phyloP scores from a whole-genome alignment of 2,797 vertebrate genomes.

The Xenopus petersii region DNA sequence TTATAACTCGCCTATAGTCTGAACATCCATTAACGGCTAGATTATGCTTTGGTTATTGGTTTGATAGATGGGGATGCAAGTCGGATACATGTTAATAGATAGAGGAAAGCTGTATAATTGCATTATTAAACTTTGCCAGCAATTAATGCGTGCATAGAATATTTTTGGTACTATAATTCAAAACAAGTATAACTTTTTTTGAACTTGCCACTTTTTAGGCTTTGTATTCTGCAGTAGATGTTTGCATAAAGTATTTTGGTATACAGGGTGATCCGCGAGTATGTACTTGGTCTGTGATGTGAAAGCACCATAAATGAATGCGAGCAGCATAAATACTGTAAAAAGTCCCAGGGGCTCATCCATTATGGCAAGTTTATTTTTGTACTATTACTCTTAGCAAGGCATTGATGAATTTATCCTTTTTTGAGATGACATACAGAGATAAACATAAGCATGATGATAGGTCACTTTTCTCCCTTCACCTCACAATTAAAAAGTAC shows the following conservation, averaged over 20 bases:
- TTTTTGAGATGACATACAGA: no score
- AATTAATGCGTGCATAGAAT: neutral
- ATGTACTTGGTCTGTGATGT: neutral
- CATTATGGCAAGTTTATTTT: no score
- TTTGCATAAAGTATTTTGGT: neutral
- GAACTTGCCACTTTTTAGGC: neutral
- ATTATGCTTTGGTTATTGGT: constrained; percentile 8
- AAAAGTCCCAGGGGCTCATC: no score
- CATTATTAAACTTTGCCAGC: neutral
- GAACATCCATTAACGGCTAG: constrained; percentile 13
- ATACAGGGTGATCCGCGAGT: neutral
- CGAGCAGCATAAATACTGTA: neutral
- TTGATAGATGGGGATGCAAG: neutral
- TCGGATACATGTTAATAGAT: neutral
- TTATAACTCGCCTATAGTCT: constrained; percentile 19
- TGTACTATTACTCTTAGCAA: no score
- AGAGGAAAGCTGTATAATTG: neutral
- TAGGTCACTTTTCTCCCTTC: constrained; percentile 31
- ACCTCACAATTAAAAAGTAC: constrained; percentile 23
- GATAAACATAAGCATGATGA: no score
- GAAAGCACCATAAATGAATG: neutral
- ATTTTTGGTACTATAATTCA: neutral
- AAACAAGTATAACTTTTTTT: neutral
- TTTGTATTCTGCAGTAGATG: neutral
- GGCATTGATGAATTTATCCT: no score